Base-by-base conservation (phyloP, 1,140 invertebrate genomes). In the Drosophila novamexicana region DNA sequence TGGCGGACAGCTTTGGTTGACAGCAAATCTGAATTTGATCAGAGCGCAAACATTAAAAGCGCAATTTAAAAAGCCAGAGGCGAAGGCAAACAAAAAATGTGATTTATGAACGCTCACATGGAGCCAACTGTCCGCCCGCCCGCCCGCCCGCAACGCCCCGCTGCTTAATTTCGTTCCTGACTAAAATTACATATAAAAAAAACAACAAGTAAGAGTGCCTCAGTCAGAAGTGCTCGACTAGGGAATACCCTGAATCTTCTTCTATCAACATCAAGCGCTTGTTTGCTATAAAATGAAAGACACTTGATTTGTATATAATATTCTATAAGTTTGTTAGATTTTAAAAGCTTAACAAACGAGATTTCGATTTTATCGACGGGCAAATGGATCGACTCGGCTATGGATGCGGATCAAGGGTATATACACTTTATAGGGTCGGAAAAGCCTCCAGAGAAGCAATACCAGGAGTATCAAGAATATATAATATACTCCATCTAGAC, bases 21-120 rank as follows among this genome's bases (percentile, higher is more conserved):
- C 79, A 82, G 79, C 79, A 83, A 83, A 83, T 83, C 80, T 83
- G 80, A 83, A 83, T 83, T 83, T 83, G 80, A 83, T 83, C 80
- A 79, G 71, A 66, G 47, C 37, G 66, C 54, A 69, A 59, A 61
- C 66, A 69, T 67, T 59, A 67, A 67, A 67, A 78, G 79, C 79
- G 77, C 81, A 82, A 81, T 83, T 82, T 82, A 83, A 70, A 82
- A 82, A 81, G 61, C 78, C 16, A 65, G 44, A 45, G 62, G 42
- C 42, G 52, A 68, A 39, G 61, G 37, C 7, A 44, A 42, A 49
- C 44, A 82, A 81, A 81, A 18, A 18, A 18, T 77, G 80, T 82
- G 80, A 82, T 82, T 82, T 82, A 82, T 82, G 80, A 82, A 82
- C 75, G 74, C 73, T 64, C 75, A 70, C 40, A 65, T 61, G 62